Conservation (phyloP, 2,797 vertebrate species). For the Urocyon cinereoargenteus region DNA sequence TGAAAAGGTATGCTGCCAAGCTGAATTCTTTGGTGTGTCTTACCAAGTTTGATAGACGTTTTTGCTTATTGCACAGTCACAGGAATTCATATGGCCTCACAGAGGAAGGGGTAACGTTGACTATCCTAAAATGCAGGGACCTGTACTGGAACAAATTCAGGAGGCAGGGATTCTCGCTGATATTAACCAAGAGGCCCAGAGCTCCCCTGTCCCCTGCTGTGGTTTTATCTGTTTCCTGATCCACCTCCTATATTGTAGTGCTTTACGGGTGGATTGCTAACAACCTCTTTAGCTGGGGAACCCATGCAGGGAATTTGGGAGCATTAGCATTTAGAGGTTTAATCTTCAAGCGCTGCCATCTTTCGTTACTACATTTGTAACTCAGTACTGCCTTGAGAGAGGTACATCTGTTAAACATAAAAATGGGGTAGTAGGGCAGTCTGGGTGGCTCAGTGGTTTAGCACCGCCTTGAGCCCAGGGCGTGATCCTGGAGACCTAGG, state of each 20-base stretch:
- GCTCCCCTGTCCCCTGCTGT: background rate
- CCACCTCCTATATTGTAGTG: background rate
- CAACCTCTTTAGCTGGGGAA: constrained; percentile 8
- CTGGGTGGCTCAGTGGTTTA: too few species aligned
- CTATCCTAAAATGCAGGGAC: background rate
- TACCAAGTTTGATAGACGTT: constrained; percentile 1
- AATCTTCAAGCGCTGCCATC: background rate
- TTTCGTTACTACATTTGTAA: constrained; percentile 3
- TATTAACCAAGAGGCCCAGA: too few species aligned
- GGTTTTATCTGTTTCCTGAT: background rate
- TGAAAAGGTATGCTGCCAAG: background rate
- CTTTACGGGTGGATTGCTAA: background rate
- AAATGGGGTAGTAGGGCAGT: background rate
- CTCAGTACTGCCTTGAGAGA: background rate
- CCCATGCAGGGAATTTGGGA: background rate
- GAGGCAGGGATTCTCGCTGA: background rate
- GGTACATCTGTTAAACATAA: background rate
- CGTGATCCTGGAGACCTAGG: too few species aligned
- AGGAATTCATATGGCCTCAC: background rate
- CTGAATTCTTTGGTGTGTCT: constrained; percentile 43
- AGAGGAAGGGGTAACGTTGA: background rate
- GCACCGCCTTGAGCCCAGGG: too few species aligned
- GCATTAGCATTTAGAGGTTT: constrained; percentile 1
- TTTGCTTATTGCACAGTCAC: constrained; percentile 34
- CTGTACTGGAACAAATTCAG: background rate